Evolutionary conservation across 2,888 invertebrate genomes (phyloP).

Genomic region (Tiliacea citrago): DNA sequence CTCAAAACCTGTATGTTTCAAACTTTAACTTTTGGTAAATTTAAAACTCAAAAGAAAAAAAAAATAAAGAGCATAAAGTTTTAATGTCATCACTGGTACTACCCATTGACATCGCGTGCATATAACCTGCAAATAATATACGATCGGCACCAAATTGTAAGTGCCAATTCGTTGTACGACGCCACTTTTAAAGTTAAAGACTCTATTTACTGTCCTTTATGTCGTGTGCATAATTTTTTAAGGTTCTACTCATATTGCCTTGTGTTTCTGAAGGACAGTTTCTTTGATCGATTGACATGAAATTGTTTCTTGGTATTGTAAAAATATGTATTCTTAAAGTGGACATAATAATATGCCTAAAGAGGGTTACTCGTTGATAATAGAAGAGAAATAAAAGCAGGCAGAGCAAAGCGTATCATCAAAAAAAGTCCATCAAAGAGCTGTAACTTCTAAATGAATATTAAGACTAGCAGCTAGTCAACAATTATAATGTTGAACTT

Average conservation of each 20-base stretch:
- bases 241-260: background rate
- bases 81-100: slow-evolving; percentile 25
- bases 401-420: background rate
- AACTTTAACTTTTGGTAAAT: background rate
- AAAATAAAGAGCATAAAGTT: background rate
- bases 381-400: background rate
- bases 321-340: background rate
- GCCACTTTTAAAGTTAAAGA: slow-evolving; percentile 62
- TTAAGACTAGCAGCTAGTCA: background rate
- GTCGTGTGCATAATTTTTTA: slow-evolving; percentile 27
- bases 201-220: slow-evolving; percentile 18
- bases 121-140: slow-evolving; percentile 72
- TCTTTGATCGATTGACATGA: slow-evolving; percentile 13
- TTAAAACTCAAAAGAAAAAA: too few species aligned
- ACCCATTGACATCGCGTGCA: slow-evolving; percentile 74
- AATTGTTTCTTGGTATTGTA: slow-evolving; percentile 23
- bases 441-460: background rate
- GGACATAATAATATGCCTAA: background rate
- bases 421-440: background rate
- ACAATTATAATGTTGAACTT: background rate
- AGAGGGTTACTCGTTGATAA: background rate
- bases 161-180: slow-evolving; percentile 71
- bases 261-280: slow-evolving; percentile 13
- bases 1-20: too few species aligned
- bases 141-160: slow-evolving; percentile 70